Evolutionary conservation across 2,797 vertebrate genomes (phyloP).

Genomic region (Eurystomus glaucurus): DNA sequence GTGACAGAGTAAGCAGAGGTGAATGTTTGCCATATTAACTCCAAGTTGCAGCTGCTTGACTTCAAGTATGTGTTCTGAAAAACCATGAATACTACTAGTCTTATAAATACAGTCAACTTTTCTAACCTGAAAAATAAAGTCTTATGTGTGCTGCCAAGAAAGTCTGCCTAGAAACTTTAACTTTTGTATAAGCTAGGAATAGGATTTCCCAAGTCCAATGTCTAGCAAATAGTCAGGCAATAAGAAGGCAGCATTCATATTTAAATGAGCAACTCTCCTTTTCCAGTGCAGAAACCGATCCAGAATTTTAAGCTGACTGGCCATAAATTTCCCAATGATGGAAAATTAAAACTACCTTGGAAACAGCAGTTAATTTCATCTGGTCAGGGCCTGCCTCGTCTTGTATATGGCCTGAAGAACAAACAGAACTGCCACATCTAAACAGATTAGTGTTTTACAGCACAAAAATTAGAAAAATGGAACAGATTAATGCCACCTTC

Average conservation of each 20-base stretch:
- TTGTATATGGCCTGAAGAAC: not conserved
- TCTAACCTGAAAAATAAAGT: not conserved
- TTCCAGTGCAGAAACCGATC: fast-evolving
- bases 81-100: conserved; percentile 17
- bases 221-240: not conserved
- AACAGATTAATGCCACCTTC: not conserved
- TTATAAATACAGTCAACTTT: conserved; percentile 38
- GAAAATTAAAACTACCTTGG: not conserved
- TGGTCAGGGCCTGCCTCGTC: not conserved
- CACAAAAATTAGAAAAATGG: not conserved
- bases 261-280: not conserved
- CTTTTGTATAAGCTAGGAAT: not conserved
- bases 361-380: not conserved
- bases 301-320: not conserved
- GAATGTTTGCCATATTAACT: conserved; percentile 24
- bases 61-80: conserved; percentile 29
- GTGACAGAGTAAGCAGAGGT: not conserved
- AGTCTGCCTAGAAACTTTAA: conserved; percentile 8
- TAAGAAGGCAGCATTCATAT: not conserved
- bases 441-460: not conserved
- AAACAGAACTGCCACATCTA: not conserved
- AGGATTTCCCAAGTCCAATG: not conserved
- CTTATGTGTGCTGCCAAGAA: not conserved
- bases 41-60: not conserved
- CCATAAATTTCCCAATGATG: not conserved